Percentiles rank a stretch among this genome's conserved stretches.
Evolutionary conservation across 2,888 invertebrate species (phyloP).

Genomic region (Melolontha melolontha): DNA sequence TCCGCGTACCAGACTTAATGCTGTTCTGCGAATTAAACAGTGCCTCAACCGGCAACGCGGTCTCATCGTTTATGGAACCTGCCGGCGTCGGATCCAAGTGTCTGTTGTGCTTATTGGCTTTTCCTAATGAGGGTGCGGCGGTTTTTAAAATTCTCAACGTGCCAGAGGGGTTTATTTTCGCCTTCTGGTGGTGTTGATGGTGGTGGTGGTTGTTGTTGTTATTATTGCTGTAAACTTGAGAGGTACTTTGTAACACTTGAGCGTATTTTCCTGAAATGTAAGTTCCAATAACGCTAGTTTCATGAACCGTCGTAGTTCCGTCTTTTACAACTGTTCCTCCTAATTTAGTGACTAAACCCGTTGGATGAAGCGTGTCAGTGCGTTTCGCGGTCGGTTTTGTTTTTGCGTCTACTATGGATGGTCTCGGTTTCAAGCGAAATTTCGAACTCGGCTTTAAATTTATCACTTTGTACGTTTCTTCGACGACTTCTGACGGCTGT

Average conservation of each 20-base stretch:
- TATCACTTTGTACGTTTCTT: slow-evolving; percentile 87
- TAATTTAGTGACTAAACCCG: slow-evolving; percentile 85
- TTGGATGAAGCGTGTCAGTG: slow-evolving; percentile 76
- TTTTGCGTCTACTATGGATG: slow-evolving; percentile 60
- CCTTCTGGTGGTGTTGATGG: slow-evolving; percentile 53
- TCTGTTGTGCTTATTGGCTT: slow-evolving; percentile 64
- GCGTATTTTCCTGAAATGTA: slow-evolving; percentile 90
- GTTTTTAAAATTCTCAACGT: slow-evolving; percentile 81
- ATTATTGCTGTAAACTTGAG: slow-evolving; percentile 72
- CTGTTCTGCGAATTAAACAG: slow-evolving; percentile 67
- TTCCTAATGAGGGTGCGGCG: slow-evolving; percentile 73
- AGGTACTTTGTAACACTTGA: slow-evolving; percentile 86
- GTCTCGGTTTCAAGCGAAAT: slow-evolving; percentile 66
- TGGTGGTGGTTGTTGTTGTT: slow-evolving; percentile 38
- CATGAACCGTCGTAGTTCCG: slow-evolving; percentile 85
- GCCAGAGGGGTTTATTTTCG: slow-evolving; percentile 76
- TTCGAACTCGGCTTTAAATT: slow-evolving; percentile 81
- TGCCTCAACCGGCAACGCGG: slow-evolving; percentile 68
- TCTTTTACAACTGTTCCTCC: slow-evolving; percentile 87
- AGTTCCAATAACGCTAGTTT: slow-evolving; percentile 91
- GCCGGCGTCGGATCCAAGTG: slow-evolving; percentile 76
- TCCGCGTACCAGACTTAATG: slow-evolving; percentile 55
- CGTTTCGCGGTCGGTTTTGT: slow-evolving; percentile 60
- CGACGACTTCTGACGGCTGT: slow-evolving; percentile 86
- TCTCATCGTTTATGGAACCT: slow-evolving; percentile 71